These are phyloP conservation scores for Serrognathus titanus DNA, from an alignment of 2,888 invertebrate species.

Conservation along the genomic window DNA sequence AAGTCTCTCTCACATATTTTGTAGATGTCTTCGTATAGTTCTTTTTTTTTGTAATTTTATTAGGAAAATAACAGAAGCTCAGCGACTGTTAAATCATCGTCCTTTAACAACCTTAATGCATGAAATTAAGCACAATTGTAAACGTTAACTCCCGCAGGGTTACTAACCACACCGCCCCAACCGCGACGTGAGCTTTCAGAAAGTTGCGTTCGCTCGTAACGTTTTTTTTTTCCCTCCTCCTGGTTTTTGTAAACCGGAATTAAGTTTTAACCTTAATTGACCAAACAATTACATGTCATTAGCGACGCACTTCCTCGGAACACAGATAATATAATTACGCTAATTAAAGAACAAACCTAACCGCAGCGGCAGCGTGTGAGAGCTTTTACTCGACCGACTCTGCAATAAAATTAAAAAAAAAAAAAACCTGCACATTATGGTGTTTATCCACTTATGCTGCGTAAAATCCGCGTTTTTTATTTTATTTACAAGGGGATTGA, in stretches of 20 bases:
- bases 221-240: neutral
- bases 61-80: too few relatives aligned
- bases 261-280: conserved; percentile 20
- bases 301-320: conserved; percentile 42
- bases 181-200: too few relatives aligned
- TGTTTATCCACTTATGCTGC: neutral
- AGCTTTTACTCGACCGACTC: conserved; percentile 1
- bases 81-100: too few relatives aligned
- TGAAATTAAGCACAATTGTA: too few relatives aligned
- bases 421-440: neutral
- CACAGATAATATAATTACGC: conserved; percentile 38
- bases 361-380: conserved; percentile 6
- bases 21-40: too few relatives aligned
- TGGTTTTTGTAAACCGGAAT: conserved; percentile 8
- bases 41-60: too few relatives aligned
- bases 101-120: too few relatives aligned
- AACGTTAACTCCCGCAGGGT: too few relatives aligned
- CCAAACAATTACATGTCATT: conserved; percentile 41
- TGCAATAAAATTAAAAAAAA: neutral
- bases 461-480: too few relatives aligned
- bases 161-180: too few relatives aligned
- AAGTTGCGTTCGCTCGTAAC: neutral
- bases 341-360: conserved; percentile 32
- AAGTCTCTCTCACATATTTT: too few relatives aligned
- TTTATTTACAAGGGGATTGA: too few relatives aligned